Percentiles rank a stretch among this genome's conserved stretches.
These are phyloP conservation scores for Heterotilapia buettikoferi DNA, from an alignment of 2,113 vertebrate species.

Conservation along the genomic window DNA sequence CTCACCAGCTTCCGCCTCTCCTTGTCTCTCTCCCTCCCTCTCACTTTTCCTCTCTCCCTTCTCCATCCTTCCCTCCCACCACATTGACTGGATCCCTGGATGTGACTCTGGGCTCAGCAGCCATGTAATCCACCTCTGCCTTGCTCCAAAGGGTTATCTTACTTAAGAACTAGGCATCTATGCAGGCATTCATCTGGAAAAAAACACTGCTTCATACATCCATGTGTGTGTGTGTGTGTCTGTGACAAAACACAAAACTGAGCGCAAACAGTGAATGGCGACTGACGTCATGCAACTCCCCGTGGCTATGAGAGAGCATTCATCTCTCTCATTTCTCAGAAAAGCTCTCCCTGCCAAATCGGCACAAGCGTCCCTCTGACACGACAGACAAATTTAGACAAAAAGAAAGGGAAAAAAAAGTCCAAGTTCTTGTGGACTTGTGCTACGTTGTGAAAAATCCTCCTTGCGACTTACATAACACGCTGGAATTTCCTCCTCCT, in stretches of 20 bases:
- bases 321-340: constrained; percentile 44
- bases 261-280: constrained; percentile 50
- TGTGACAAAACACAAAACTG: constrained; percentile 49
- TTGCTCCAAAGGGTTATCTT: constrained; percentile 63
- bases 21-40: background rate
- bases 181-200: constrained; percentile 59
- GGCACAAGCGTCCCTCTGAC: constrained; percentile 22
- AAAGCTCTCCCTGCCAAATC: constrained; percentile 37
- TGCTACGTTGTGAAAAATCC: constrained; percentile 28
- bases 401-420: constrained; percentile 1
- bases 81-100: constrained; percentile 50
- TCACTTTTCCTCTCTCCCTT: background rate
- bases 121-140: constrained; percentile 65
- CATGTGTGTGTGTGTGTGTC: constrained; percentile 16
- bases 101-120: constrained; percentile 58
- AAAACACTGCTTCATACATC: constrained; percentile 59
- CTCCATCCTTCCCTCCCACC: constrained; percentile 37
- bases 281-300: constrained; percentile 60
- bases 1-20: constrained; percentile 18
- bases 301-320: constrained; percentile 50
- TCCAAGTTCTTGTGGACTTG: background rate
- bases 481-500: constrained; percentile 30
- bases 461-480: constrained; percentile 37
- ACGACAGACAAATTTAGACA: constrained; percentile 3
- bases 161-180: constrained; percentile 61